Percentiles rank a stretch among this genome's conserved stretches.
Evolutionary conservation across 2,797 vertebrate species (phyloP).

Genomic region (Melanotaenia trifasciata): DNA sequence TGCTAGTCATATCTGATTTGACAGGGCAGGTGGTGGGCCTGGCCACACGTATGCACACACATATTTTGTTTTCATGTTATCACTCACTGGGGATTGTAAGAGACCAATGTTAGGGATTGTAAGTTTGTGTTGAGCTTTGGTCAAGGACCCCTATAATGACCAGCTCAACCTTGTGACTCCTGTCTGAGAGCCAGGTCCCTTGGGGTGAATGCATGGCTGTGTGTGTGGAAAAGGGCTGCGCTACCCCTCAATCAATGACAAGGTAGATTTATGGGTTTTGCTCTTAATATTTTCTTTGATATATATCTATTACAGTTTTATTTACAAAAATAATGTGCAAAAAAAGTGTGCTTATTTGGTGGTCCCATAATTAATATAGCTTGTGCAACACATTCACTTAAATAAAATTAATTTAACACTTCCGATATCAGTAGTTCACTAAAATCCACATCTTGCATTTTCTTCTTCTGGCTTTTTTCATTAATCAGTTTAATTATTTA

Average conservation of each 20-base stretch:
- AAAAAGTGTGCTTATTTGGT: not conserved
- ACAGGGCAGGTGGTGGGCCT: slow-evolving; percentile 35
- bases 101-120: slow-evolving; percentile 63
- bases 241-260: slow-evolving; percentile 64
- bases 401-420: slow-evolving; percentile 9
- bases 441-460: slow-evolving; percentile 59
- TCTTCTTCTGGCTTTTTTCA: slow-evolving; percentile 33
- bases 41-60: slow-evolving; percentile 23
- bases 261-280: slow-evolving; percentile 44
- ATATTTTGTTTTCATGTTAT: slow-evolving; percentile 62
- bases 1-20: slow-evolving; percentile 43
- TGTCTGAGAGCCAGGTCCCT: slow-evolving; percentile 74
- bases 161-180: slow-evolving; percentile 83
- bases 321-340: slow-evolving; percentile 2
- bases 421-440: slow-evolving; percentile 11
- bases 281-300: slow-evolving; percentile 8
- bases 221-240: slow-evolving; percentile 31
- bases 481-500: slow-evolving; percentile 72
- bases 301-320: slow-evolving; percentile 2
- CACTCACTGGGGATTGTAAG: slow-evolving; percentile 70
- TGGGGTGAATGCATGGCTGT: slow-evolving; percentile 51
- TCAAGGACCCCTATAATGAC: slow-evolving; percentile 83
- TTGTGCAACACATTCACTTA: not conserved
- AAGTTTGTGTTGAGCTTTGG: slow-evolving; percentile 70
- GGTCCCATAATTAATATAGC: slow-evolving; percentile 20